Evolutionary conservation across 2,113 vertebrate genomes (phyloP).

Genomic region (Sialia sialis): DNA sequence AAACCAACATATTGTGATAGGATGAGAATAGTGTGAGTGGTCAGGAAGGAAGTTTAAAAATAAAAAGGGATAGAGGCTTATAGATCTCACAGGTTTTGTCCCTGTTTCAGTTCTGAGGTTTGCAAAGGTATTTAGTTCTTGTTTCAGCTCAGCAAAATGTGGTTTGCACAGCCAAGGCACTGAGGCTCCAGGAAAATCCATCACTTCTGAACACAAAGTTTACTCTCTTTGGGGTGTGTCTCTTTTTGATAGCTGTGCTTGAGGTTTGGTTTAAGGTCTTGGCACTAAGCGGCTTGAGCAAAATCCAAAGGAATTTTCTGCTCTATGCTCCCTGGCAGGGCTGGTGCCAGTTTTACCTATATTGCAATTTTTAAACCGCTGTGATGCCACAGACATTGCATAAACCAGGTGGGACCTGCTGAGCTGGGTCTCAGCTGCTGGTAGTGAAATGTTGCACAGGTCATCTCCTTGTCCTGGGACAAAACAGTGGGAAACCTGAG

Average conservation of each 20-base stretch:
- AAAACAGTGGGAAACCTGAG: slow-evolving; percentile 26
- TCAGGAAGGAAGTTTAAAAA: neutral
- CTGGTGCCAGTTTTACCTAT: neutral
- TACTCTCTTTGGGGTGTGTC: neutral
- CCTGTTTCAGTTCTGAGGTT: neutral
- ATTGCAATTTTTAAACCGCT: neutral
- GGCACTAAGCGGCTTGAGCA: neutral
- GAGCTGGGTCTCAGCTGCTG: neutral
- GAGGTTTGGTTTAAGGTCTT: neutral
- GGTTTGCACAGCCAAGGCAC: neutral
- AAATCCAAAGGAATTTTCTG: neutral
- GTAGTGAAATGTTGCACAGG: neutral
- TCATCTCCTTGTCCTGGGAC: neutral
- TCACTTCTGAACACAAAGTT: neutral
- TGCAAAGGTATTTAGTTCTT: neutral
- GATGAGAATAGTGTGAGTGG: neutral
- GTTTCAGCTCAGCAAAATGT: neutral
- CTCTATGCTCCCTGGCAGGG: neutral
- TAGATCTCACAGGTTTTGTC: neutral
- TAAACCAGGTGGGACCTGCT: neutral
- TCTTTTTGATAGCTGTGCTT: neutral
- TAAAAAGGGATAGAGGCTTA: neutral
- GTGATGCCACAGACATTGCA: neutral
- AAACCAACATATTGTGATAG: neutral
- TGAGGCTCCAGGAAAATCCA: neutral